Evolutionary conservation across 2,888 invertebrate species (phyloP), one percentile per base, ranked within the genome.

Genomic region (Onchidella celtica): DNA sequence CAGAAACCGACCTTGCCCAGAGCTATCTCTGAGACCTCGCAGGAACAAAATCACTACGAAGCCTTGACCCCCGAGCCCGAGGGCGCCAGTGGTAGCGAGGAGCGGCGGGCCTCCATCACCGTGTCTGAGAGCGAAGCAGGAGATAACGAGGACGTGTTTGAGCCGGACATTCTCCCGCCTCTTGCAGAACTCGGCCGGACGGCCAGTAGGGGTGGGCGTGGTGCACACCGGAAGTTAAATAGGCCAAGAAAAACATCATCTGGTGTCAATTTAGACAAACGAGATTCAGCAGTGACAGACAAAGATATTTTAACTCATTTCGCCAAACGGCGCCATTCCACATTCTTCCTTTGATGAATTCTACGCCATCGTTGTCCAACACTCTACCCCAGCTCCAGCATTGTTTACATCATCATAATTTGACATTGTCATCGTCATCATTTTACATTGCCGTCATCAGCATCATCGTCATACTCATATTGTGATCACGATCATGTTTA

Each of bases 281-380:
- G 84, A 27, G 82, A 77, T 32, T 86, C 86, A 34, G 87, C 89
- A 14, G 82, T 90, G 9, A 88, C 89, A 1, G 91, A 91, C 85
- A 86, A 89, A 70, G 90, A 90, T 61, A 84, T 91, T 6, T 81
- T 90, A 1, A 86, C 85, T 34, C 87, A 88, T 70, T 84, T 88
- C 66, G 87, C 89, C 47, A 88, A 88, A 3, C 83, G 91, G 36
- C 83, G 90, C 34, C 91, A 91, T 85, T 91, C 91, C 77, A 90
- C 90, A 0, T 90, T 90, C 73, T 86, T 87, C 72, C 84, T 87
- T 17, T 87, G 73, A 85, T 47, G n/a, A n/a, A n/a, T n/a, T n/a
- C n/a, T n/a, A n/a, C n/a, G 14, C 2, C 59, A 2, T 14, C 32
- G n/a, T 59, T 11, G n/a, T n/a, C n/a, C n/a, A n/a, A n/a, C n/a